Conservation (phyloP, 2,888 invertebrate species). For the Tipula confusa region DNA sequence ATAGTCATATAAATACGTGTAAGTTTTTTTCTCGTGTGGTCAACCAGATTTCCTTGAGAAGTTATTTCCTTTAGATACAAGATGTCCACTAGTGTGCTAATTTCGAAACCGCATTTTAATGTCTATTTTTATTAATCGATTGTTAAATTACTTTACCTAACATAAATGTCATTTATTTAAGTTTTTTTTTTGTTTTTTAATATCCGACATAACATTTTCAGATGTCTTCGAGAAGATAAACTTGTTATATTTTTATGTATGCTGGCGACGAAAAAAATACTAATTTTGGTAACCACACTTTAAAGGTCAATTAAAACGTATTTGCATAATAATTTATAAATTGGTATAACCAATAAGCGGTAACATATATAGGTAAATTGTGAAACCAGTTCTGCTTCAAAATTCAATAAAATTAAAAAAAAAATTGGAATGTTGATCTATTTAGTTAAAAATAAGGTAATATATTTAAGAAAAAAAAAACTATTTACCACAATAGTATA, state of each 20-base stretch:
- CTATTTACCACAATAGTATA: neutral
- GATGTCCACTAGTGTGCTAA: neutral
- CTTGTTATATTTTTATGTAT: neutral
- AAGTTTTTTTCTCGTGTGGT: neutral
- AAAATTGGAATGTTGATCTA: constrained; percentile 16
- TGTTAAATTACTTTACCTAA: neutral
- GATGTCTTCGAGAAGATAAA: neutral
- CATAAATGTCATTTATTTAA: neutral
- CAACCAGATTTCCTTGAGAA: neutral
- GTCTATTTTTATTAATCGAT: neutral
- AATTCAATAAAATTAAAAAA: neutral
- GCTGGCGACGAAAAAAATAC: too few species aligned
- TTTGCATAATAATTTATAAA: neutral
- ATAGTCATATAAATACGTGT: neutral
- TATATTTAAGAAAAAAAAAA: neutral
- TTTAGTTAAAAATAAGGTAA: neutral
- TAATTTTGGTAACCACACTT: neutral
- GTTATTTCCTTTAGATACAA: neutral
- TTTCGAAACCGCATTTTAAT: neutral
- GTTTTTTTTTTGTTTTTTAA: neutral
- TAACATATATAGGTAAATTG: neutral
- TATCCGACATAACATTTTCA: neutral
- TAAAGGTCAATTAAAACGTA: neutral
- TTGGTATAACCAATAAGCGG: neutral
- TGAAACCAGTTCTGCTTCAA: neutral